Evolutionary conservation across 1,140 invertebrate species (phyloP).

Genomic region (Hirudo medicinalis): DNA sequence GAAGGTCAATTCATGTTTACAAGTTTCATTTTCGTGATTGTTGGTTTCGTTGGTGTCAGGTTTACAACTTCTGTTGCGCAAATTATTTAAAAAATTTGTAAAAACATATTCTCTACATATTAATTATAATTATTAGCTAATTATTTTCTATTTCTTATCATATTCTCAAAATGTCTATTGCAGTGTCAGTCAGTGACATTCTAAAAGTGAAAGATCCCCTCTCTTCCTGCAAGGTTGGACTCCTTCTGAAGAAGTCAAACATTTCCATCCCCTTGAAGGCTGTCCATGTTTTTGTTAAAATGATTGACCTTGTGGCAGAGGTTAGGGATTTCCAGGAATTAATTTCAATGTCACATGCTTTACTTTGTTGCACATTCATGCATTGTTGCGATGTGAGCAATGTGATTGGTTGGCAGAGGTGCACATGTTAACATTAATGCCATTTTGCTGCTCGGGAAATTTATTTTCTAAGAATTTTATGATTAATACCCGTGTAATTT

Average conservation of each 20-base stretch:
- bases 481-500: background rate
- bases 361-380: no score
- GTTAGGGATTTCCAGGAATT: conserved; percentile 23
- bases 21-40: background rate
- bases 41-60: background rate
- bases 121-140: no score
- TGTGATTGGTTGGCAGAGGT: no score
- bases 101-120: no score
- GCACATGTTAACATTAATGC: no score
- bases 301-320: conserved; percentile 39
- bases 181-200: conserved; percentile 12
- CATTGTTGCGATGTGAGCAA: no score
- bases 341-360: no score
- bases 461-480: no score
- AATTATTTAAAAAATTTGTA: no score
- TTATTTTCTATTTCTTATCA: background rate
- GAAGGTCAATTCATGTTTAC: no score
- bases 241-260: conserved; percentile 13
- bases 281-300: conserved; percentile 36
- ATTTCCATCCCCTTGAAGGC: conserved; percentile 32
- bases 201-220: conserved; percentile 27
- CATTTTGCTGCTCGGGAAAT: no score
- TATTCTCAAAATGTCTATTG: background rate
- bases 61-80: no score
- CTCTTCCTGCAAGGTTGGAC: conserved; percentile 32